phyloP scores from a whole-genome alignment of 2,113 vertebrate species.

The Fulmarus glacialis region DNA sequence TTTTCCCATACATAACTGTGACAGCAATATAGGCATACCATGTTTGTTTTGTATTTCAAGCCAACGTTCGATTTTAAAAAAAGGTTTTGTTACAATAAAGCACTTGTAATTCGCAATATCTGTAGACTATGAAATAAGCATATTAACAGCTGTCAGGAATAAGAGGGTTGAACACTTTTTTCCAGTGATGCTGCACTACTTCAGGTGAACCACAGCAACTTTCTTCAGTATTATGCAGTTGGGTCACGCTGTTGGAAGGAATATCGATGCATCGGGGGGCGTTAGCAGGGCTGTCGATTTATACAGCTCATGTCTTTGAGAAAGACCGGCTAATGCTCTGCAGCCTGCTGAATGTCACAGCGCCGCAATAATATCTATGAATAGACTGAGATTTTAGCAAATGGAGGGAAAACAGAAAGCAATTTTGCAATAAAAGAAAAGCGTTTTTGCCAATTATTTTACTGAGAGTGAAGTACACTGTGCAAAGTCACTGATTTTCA shows the following conservation, averaged over 20 bases:
- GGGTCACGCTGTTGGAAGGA: not conserved
- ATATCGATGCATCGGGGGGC: rapidly evolving
- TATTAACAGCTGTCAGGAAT: slow-evolving; percentile 59
- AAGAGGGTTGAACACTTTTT: not conserved
- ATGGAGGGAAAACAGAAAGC: not conserved
- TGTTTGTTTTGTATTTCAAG: slow-evolving; percentile 38
- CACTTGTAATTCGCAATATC: not conserved
- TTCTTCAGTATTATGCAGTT: not conserved
- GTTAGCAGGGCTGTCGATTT: not conserved
- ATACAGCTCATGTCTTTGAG: not conserved
- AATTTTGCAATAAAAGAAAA: not conserved
- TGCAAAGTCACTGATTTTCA: not conserved
- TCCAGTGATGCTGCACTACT: not conserved
- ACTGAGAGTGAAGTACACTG: not conserved
- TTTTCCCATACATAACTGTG: slow-evolving; percentile 63
- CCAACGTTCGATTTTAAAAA: not conserved
- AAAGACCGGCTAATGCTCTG: not conserved
- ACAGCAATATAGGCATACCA: slow-evolving; percentile 46
- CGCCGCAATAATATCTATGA: not conserved
- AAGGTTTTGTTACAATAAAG: not conserved
- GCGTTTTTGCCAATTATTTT: not conserved
- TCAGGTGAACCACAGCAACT: not conserved
- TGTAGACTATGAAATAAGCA: not conserved
- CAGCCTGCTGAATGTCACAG: not conserved
- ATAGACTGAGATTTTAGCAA: not conserved